A percentile compares a stretch with the other conserved stretches of the same genome.
These are phyloP conservation scores for Globodera rostochiensis DNA, from an alignment of 1,140 invertebrate species.

Conservation along the genomic window DNA sequence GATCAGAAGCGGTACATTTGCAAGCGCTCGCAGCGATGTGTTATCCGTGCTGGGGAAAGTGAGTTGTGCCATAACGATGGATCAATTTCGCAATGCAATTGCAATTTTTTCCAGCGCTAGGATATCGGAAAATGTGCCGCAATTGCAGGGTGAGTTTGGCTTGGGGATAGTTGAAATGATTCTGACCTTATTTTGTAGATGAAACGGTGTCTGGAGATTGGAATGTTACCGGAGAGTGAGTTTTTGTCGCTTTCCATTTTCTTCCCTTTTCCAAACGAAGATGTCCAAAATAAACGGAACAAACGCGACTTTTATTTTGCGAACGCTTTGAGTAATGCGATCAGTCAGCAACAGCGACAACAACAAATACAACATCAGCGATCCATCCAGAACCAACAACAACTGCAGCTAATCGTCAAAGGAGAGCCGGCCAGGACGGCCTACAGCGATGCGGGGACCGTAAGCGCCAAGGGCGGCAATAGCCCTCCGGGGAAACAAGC, in stretches of 20 bases:
- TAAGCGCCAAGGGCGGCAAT: too few species aligned
- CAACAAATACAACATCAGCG: neutral
- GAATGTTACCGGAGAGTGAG: conserved; percentile 58
- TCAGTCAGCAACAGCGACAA: conserved; percentile 5
- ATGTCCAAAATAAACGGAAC: conserved; percentile 55
- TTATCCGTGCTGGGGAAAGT: conserved; percentile 33
- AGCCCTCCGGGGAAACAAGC: too few species aligned
- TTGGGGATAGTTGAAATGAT: neutral
- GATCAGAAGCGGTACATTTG: conserved; percentile 45
- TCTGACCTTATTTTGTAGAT: conserved; percentile 28
- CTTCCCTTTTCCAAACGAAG: conserved; percentile 24
- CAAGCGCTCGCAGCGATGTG: conserved; percentile 45
- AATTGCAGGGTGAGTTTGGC: conserved; percentile 35
- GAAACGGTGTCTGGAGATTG: conserved; percentile 54
- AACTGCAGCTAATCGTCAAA: neutral
- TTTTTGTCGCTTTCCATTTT: neutral
- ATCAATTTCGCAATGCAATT: neutral
- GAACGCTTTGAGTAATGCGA: conserved; percentile 14
- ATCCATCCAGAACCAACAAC: too few species aligned
- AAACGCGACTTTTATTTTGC: conserved; percentile 41
- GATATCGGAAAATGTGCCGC: conserved; percentile 55
- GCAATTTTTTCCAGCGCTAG: conserved; percentile 39
- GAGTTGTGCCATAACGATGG: neutral
- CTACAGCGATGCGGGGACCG: too few species aligned
- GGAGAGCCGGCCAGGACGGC: neutral